A percentile compares a stretch with the other conserved stretches of the same genome.
Evolutionary conservation across 2,113 vertebrate genomes (phyloP).

Genomic region (Microtus richardsoni): DNA sequence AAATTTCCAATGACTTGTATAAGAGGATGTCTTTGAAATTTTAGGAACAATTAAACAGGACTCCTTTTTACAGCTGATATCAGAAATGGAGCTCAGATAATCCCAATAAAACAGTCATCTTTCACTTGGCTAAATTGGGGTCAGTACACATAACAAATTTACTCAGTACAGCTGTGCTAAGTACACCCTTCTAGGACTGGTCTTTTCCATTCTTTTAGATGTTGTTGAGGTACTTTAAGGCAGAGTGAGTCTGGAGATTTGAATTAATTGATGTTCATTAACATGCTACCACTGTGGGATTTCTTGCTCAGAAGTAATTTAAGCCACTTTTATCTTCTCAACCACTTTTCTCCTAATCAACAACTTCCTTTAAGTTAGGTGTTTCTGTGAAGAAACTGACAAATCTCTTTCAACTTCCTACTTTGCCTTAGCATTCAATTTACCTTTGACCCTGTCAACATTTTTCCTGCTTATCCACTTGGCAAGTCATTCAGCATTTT

Average conservation of each 20-base stretch:
- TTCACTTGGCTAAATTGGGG: neutral
- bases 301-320: constrained; percentile 47
- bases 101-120: neutral
- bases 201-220: neutral
- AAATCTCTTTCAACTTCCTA: constrained; percentile 48
- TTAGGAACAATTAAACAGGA: neutral
- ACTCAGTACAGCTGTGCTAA: neutral
- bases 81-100: neutral
- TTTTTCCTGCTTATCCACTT: constrained; percentile 65
- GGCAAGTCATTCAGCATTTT: constrained; percentile 59
- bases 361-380: constrained; percentile 21
- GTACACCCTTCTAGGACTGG: neutral
- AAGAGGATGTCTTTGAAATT: neutral
- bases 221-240: neutral
- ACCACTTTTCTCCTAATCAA: neutral
- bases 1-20: neutral
- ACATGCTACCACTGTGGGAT: neutral
- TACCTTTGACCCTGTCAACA: constrained; percentile 45
- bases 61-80: neutral
- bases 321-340: neutral
- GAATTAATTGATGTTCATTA: neutral
- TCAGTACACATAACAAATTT: neutral
- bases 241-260: neutral
- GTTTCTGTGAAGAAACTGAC: constrained; percentile 57
- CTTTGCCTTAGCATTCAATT: constrained; percentile 67